phyloP scores from a whole-genome alignment of 2,888 invertebrate species.

The Brenthis hecate region DNA sequence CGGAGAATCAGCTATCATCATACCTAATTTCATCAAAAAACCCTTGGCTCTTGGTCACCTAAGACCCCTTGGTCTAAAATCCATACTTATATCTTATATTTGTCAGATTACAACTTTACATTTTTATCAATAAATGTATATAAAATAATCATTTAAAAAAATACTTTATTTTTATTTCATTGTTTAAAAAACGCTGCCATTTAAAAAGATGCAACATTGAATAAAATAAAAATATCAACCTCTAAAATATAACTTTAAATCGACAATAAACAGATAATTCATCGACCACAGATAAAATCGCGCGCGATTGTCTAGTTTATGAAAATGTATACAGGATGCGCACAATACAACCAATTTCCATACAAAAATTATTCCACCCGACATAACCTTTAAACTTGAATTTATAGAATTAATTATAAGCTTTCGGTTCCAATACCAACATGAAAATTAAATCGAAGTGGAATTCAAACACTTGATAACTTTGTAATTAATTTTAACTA shows the following conservation, averaged over 20 bases:
- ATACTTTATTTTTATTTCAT: too few relatives aligned
- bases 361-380: slow-evolving; percentile 33
- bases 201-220: background rate
- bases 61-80: too few relatives aligned
- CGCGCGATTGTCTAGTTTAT: slow-evolving; percentile 7
- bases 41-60: too few relatives aligned
- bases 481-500: background rate
- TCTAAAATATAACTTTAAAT: background rate
- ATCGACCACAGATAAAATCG: slow-evolving; percentile 21
- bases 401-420: slow-evolving; percentile 28
- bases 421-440: slow-evolving; percentile 8
- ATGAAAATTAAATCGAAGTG: background rate
- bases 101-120: too few relatives aligned
- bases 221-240: background rate
- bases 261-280: background rate
- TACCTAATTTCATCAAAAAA: too few relatives aligned
- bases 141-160: too few relatives aligned
- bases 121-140: too few relatives aligned
- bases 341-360: slow-evolving; percentile 30
- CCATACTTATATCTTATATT: too few relatives aligned
- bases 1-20: too few relatives aligned
- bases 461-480: slow-evolving; percentile 1
- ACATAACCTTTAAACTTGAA: slow-evolving; percentile 31
- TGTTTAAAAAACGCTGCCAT: too few relatives aligned
- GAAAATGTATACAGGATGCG: slow-evolving; percentile 8